phyloP scores from a whole-genome alignment of 2,113 vertebrate genomes.

The Lagopus muta region DNA sequence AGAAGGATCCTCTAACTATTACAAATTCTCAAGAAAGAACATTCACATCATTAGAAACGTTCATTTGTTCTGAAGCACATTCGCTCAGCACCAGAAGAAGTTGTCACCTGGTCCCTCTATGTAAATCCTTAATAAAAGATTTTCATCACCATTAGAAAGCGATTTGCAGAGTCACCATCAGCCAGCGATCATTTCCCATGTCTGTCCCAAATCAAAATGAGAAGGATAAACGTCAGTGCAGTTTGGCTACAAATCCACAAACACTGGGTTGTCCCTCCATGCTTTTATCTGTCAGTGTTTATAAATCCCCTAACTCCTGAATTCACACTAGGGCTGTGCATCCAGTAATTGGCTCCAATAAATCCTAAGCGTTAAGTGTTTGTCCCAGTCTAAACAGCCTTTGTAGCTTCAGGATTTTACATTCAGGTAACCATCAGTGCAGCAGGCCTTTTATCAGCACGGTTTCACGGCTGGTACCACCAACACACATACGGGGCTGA shows the following conservation, averaged over 20 bases:
- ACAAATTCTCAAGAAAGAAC: constrained; percentile 51
- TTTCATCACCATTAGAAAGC: constrained; percentile 19
- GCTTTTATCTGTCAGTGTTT: neutral
- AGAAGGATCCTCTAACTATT: constrained; percentile 63
- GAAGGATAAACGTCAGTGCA: neutral
- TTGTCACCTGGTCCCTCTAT: neutral
- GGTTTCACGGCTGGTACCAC: neutral
- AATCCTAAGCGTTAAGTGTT: neutral
- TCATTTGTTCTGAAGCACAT: constrained; percentile 20
- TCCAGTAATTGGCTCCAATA: neutral
- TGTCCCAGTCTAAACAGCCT: neutral
- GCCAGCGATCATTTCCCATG: neutral
- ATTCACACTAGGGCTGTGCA: neutral
- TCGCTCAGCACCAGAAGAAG: neutral
- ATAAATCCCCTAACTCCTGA: neutral
- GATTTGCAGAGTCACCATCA: constrained; percentile 13
- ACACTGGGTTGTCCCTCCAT: neutral
- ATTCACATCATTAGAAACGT: constrained; percentile 22
- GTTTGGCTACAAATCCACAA: neutral
- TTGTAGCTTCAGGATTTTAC: neutral
- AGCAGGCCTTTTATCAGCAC: rapidly evolving
- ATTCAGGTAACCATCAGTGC: neutral
- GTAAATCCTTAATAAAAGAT: constrained; percentile 38
- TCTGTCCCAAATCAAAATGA: neutral
- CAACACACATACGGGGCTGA: neutral